phyloP scores from a whole-genome alignment of 2,113 vertebrate genomes.

The Meles meles region DNA sequence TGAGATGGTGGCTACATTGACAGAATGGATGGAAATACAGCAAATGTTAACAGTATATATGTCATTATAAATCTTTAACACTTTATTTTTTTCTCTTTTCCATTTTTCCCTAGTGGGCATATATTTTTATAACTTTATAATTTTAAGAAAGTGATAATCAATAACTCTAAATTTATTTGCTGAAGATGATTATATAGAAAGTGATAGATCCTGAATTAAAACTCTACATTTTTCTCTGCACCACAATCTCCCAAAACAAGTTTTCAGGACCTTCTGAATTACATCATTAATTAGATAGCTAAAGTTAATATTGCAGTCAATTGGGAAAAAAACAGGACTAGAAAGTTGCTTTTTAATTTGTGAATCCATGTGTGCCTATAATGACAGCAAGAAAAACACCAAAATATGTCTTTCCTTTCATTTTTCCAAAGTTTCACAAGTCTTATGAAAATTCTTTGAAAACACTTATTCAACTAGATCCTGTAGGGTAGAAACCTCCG shows the following conservation, averaged over 20 bases:
- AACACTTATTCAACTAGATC: neutral
- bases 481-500: rapidly evolving
- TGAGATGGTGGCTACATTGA: neutral
- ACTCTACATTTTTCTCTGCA: neutral
- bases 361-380: neutral
- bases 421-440: neutral
- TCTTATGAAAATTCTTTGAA: neutral
- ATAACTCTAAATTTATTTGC: neutral
- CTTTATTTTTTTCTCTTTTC: neutral
- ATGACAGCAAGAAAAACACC: neutral
- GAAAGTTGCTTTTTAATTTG: neutral
- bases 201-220: neutral
- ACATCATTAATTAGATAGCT: neutral
- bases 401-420: neutral
- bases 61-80: neutral
- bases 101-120: neutral
- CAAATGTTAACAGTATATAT: neutral
- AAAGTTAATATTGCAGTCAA: neutral
- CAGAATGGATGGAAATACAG: neutral
- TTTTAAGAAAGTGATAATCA: neutral
- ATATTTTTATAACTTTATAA: neutral
- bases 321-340: neutral
- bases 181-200: neutral
- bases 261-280: neutral
- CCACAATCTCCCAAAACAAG: neutral